Percentiles rank a stretch among this genome's conserved stretches.
Conservation (phyloP, 2,888 invertebrate species). For the Amphimallon solstitiale region DNA sequence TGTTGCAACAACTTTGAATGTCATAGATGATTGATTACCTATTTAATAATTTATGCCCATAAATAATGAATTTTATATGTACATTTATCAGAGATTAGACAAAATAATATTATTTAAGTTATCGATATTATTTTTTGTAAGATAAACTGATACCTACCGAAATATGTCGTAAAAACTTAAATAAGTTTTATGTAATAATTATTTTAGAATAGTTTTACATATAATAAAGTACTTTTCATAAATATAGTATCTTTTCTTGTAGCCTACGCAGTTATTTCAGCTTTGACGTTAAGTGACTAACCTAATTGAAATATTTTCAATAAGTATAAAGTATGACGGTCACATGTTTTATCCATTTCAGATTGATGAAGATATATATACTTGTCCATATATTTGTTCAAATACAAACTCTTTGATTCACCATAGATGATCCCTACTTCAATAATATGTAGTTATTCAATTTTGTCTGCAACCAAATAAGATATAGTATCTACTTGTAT, state of each 20-base stretch:
- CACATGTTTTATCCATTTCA: no score
- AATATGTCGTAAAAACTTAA: conserved; percentile 23
- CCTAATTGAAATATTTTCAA: no score
- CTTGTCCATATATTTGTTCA: not conserved
- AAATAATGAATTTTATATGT: conserved; percentile 31
- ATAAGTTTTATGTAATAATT: conserved; percentile 32
- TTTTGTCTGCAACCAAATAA: no score
- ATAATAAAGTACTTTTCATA: conserved; percentile 32
- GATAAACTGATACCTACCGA: conserved; percentile 18
- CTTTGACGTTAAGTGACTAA: no score
- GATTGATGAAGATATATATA: no score
- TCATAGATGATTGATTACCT: conserved; percentile 23
- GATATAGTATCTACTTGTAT: no score
- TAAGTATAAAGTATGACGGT: no score
- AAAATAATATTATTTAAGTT: conserved; percentile 29
- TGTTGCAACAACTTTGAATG: conserved; percentile 24
- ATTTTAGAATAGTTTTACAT: conserved; percentile 38
- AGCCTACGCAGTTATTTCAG: no score
- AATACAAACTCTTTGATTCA: no score
- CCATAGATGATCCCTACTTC: no score
- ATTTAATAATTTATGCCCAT: conserved; percentile 34
- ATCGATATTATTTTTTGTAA: conserved; percentile 31
- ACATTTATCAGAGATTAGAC: conserved; percentile 28
- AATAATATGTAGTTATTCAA: no score
- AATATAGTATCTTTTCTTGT: not conserved